phyloP scores from a whole-genome alignment of 2,797 vertebrate species.

The Iguana delicatissima region DNA sequence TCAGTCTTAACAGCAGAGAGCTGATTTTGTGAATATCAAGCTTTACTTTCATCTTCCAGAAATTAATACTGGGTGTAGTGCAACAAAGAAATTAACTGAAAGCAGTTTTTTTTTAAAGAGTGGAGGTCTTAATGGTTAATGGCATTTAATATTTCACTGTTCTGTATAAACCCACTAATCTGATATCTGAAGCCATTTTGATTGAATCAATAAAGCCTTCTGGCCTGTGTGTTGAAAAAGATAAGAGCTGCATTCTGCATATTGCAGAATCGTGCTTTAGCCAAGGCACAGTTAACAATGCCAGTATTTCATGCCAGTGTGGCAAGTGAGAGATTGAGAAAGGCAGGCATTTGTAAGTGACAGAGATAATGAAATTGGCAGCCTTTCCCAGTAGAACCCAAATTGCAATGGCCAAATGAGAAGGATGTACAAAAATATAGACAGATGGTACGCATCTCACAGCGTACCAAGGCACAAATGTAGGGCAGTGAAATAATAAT shows the following conservation, averaged over 20 bases:
- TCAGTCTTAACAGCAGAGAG: slow-evolving; percentile 18
- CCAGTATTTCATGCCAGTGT: neutral
- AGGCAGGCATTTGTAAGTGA: slow-evolving; percentile 53
- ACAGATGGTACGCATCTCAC: slow-evolving; percentile 73
- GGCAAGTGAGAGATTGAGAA: slow-evolving; percentile 40
- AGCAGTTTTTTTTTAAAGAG: neutral
- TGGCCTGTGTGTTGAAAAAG: slow-evolving; percentile 28
- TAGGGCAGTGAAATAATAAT: slow-evolving; percentile 46
- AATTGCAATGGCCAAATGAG: slow-evolving; percentile 50
- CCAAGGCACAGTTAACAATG: slow-evolving; percentile 42
- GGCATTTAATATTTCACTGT: neutral
- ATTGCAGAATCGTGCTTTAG: neutral
- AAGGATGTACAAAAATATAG: slow-evolving; percentile 76
- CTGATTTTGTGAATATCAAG: neutral
- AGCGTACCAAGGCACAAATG: slow-evolving; percentile 68
- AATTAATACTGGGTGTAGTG: neutral
- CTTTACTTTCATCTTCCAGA: neutral
- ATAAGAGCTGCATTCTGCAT: neutral
- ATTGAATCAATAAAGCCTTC: neutral
- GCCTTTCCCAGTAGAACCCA: slow-evolving; percentile 57
- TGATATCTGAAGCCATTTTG: slow-evolving; percentile 36
- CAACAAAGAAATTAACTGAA: slow-evolving; percentile 40
- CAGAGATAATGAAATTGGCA: slow-evolving; percentile 69
- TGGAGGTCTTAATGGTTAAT: neutral
- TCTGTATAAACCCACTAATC: neutral